Conservation (phyloP, 2,888 invertebrate genomes). For the Biston stratarius region DNA sequence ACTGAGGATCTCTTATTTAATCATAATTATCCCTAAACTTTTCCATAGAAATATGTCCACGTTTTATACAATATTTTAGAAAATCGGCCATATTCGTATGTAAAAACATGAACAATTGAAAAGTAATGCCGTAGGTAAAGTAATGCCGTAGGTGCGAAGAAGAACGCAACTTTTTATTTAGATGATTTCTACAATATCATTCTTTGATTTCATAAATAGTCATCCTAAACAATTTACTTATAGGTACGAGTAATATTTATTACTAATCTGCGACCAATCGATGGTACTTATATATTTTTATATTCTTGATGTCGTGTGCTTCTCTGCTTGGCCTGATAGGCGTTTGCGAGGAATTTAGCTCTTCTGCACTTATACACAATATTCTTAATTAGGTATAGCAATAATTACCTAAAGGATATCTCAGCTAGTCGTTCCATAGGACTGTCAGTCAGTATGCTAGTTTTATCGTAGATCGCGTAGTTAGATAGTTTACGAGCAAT, state of each 20-base stretch:
- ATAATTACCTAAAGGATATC: constrained; percentile 20
- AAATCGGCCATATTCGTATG: too few relatives aligned
- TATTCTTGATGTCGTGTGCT: constrained; percentile 64
- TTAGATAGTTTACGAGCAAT: constrained; percentile 80
- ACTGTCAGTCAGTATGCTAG: constrained; percentile 56
- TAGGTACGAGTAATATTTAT: neutral
- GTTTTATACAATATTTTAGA: too few relatives aligned
- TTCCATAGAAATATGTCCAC: too few relatives aligned
- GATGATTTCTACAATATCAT: constrained; percentile 1
- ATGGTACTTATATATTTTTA: constrained; percentile 53
- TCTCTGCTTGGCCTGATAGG: constrained; percentile 50
- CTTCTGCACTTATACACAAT: constrained; percentile 11
- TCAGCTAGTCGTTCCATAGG: constrained; percentile 54
- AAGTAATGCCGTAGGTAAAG: neutral
- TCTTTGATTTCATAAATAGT: neutral
- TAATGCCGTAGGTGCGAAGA: neutral
- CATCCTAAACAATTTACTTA: neutral
- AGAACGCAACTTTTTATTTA: neutral
- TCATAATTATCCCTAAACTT: too few relatives aligned
- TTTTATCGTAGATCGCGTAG: constrained; percentile 62
- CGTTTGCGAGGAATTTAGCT: constrained; percentile 5
- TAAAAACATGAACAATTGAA: too few relatives aligned
- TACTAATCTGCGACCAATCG: constrained; percentile 43
- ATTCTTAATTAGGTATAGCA: constrained; percentile 7
- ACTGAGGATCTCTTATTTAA: too few relatives aligned